Base-by-base conservation (phyloP, 30 jellyfish, hydroid and myxozoan species). In the Hydractinia symbiolongicarpus region DNA sequence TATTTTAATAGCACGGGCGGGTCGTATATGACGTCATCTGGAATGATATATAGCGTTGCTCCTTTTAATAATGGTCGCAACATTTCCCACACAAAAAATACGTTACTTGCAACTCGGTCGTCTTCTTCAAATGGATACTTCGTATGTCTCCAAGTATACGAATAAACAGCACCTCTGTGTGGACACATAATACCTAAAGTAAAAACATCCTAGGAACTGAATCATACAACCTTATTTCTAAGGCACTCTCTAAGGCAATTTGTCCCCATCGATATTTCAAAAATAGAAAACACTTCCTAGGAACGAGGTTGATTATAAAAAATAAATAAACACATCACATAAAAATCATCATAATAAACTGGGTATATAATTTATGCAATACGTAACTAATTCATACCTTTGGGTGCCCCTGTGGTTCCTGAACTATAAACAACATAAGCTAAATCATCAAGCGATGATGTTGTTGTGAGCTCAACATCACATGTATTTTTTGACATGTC, bases 401-500 rank as follows among this genome's bases (percentile, higher is more conserved):
- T 90, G 1, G 97, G 97, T 72, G 89, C 88, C n/a, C 97, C 97
- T 21, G 97, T 90, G 5, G 97, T 90, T 55, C 97, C 97, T 9
- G 97, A 90, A 52, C 95, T 84, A 83, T 90, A 90, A 20, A 90
- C 90, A 67, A 90, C 89, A 73, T 90, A 90, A 5, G 97, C 97
- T 17, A 90, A 73, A 76, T 90, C 95, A 81, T 85, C 93, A n/a
- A 90, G 83, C 53, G 78, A 82, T 7, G 95, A 66, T n/a, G 52
- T 53, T 7, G 61, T 89, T 44, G 40, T 15, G n/a, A 89, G 73
- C 13, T 76, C 81, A 53, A 9, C 58, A 10, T 61, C 20, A 7
- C 70, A 67, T 55, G 72, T 84, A 55, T 84, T 93, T 30, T 81
- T 57, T 4, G 54, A n/a, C 70, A 90, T 40, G 50, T 21, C 77